A percentile compares a stretch with the other conserved stretches of the same genome.
Evolutionary conservation across 1,140 invertebrate species (phyloP).

Genomic region (Anadara kagoshimensis): DNA sequence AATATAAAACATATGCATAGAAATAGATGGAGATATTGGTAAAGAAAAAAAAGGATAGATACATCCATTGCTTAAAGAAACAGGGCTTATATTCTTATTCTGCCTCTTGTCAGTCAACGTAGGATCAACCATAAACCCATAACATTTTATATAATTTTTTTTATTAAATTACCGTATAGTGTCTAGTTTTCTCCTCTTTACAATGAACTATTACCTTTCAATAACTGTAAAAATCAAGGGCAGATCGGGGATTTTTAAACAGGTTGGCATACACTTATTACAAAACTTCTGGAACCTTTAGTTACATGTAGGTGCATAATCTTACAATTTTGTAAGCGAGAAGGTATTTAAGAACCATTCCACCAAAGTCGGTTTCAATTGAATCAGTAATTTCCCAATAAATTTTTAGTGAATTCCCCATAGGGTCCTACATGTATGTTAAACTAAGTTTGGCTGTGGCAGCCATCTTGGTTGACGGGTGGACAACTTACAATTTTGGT

Average conservation of each 20-base stretch:
- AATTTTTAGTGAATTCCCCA: not conserved
- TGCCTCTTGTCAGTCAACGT: not conserved
- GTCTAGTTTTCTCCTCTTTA: constrained; percentile 2
- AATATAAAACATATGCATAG: not conserved
- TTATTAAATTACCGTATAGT: not conserved
- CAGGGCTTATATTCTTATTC: not conserved
- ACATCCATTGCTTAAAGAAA: not conserved
- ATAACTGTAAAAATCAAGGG: not conserved
- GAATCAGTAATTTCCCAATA: not conserved
- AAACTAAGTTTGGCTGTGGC: too few relatives aligned
- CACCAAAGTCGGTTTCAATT: not conserved
- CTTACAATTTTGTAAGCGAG: not conserved
- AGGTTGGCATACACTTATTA: not conserved
- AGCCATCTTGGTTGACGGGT: too few relatives aligned
- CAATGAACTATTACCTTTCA: not conserved
- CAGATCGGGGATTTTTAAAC: not conserved
- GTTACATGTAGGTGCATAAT: not conserved
- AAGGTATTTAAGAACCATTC: not conserved
- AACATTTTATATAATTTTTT: not conserved
- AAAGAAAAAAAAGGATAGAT: not conserved
- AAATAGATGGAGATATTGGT: not conserved
- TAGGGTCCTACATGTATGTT: not conserved
- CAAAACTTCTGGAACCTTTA: constrained; percentile 1
- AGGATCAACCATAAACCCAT: not conserved
- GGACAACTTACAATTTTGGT: too few relatives aligned